Percentiles rank a stretch among this genome's conserved stretches.
Conservation (phyloP, 37 sponge, comb jelly and placozoan genomes). For the Axinella damicornis region DNA sequence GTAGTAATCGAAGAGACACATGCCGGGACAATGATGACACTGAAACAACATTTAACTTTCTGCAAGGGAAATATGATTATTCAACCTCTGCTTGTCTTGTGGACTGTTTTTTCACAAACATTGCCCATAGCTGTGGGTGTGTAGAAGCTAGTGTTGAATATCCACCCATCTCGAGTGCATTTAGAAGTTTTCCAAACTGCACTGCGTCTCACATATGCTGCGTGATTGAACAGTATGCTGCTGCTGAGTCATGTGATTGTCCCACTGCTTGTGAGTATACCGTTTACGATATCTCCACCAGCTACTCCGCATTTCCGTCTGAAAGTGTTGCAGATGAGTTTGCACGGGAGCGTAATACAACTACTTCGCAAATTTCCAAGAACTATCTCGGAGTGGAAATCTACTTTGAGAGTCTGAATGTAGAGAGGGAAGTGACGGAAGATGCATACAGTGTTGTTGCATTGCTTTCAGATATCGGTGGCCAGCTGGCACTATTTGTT, state of each 20-base stretch:
- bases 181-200: background rate
- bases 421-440: background rate
- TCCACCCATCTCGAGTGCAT: background rate
- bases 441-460: slow-evolving; percentile 30
- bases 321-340: background rate
- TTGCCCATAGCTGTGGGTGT: slow-evolving; percentile 8
- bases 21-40: background rate
- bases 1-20: background rate
- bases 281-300: background rate
- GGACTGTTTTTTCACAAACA: background rate
- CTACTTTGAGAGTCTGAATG: background rate
- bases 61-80: slow-evolving; percentile 6
- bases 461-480: slow-evolving; percentile 52
- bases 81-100: slow-evolving; percentile 7
- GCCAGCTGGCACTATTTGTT: slow-evolving; percentile 42
- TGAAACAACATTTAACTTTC: background rate
- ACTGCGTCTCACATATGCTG: background rate
- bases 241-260: background rate
- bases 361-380: background rate
- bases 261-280: background rate
- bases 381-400: background rate
- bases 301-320: slow-evolving; percentile 7
- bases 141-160: background rate
- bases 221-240: background rate
- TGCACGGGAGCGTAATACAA: background rate